Evolutionary conservation across 2,113 vertebrate genomes (phyloP), one percentile per base, ranked within the genome.

Genomic region (Periophthalmodon schlosseri): DNA sequence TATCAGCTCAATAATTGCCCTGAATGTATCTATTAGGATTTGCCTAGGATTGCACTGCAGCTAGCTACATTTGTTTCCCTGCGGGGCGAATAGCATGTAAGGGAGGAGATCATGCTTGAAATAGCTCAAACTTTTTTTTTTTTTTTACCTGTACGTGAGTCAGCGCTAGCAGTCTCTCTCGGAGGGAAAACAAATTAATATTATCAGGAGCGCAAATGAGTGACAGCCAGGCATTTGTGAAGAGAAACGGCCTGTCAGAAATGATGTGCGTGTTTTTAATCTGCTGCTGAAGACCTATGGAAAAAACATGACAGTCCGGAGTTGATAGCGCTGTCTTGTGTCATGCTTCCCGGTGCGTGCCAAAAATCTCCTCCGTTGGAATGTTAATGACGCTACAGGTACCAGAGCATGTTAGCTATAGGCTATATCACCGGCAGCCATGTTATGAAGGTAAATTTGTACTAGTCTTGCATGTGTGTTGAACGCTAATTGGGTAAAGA

Each of bases 351-450:
- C 44, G 74, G 47, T 18, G 81, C 85, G 75, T 83, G 86, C 78
- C 81, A 85, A 86, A 75, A 7, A 86, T 87, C 88, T 85, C 81
- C 68, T 78, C 82, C 87, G 73, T 84, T 91, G 91, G 91, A 93
- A 93, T 93, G 92, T 92, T 94, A 93, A 92, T 88, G 84, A 88
- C 54, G 50, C 76, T 21, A 56, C 24, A 60, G 23, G 24, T 28
- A 60, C 57, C 13, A 60, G 57, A 11, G 57, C 23, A 14, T 13
- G 21, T 76, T 67, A 54, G 85, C 89, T 83, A 81, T 2, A 82
- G 89, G 91, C 86, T 76, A 4, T 18, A 28, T 28, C 14, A 34
- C 57, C 57, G 3, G 13, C 21, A 71, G 61, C 57, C 57, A 15
- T 60, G 64, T 58, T 67, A 39, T 64, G 28, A 44, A 21, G 74